These are phyloP conservation scores for Coracopsis vasa DNA, from an alignment of 2,113 vertebrate genomes.

Conservation along the genomic window DNA sequence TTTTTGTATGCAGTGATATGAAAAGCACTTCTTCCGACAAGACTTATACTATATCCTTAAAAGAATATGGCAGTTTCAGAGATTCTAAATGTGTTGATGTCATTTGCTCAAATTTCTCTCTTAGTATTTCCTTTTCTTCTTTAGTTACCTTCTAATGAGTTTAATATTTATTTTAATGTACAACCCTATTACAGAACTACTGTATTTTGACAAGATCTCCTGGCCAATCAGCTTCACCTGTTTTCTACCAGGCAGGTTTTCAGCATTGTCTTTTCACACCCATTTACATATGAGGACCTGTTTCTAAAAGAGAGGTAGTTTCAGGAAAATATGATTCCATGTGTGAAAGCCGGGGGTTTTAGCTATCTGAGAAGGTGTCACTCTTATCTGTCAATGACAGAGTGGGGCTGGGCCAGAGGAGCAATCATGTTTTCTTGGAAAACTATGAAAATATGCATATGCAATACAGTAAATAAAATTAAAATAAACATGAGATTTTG, in stretches of 20 bases:
- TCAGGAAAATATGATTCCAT: background rate
- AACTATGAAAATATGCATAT: constrained; percentile 45
- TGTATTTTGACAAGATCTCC: background rate
- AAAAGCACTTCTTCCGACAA: background rate
- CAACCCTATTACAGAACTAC: background rate
- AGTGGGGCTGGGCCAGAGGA: background rate
- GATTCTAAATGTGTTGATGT: background rate
- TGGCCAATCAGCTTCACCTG: background rate
- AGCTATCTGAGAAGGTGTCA: background rate
- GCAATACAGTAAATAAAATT: constrained; percentile 36
- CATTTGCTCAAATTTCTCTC: background rate
- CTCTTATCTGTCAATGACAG: background rate
- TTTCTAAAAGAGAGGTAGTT: background rate
- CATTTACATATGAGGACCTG: background rate
- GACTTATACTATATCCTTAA: background rate
- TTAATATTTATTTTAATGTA: background rate
- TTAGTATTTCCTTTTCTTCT: background rate
- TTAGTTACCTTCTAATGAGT: background rate
- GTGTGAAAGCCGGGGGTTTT: background rate
- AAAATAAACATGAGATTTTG: constrained; percentile 46
- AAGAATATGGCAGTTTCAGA: background rate
- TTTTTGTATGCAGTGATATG: background rate
- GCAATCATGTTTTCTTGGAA: background rate
- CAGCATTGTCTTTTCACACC: background rate
- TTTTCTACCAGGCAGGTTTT: background rate